Base-by-base conservation (phyloP, 2,113 vertebrate genomes). In the Rattus norvegicus region DNA sequence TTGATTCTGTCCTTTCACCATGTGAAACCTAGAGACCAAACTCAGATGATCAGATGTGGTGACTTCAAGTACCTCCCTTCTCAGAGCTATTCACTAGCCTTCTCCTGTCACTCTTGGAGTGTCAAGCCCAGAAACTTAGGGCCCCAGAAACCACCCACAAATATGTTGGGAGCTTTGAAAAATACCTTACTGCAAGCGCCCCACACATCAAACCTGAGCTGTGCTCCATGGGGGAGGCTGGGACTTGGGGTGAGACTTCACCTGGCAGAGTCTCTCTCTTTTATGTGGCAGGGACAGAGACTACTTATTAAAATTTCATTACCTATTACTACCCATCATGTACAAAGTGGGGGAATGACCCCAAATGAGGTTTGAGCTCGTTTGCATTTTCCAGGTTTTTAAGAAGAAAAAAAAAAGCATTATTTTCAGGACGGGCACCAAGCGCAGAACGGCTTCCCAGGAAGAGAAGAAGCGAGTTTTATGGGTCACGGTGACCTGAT, bases 401-500 rank as follows among this genome's bases (percentile, higher is more conserved):
- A 93, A 59, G 52, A 83, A 81, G 81, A 93, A 22, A 59, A 47
- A 79, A 81, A 86, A 93, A 20, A 54, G 28, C 26, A 56, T n/a
- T 76, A 76, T 72, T 93, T 70, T 90, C 59, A 54, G 56, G 59
- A 54, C 73, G 95, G 90, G 83, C 86, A 96, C 77, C 72, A 69
- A 26, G 24, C n/a, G 88, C 67, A n/a, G 13, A 49, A 77, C 70
- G 56, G 33, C 63, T 95, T 54, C 67, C 7, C n/a, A n/a, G 11
- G 14, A 93, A 94, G 85, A 87, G 84, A 92, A 61, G 75, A 96
- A 76, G 36, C 47, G 59, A 54, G 54, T 75, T 96, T 89, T 56
- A 17, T 13, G 59, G 96, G 94, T 80, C 97, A 83, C 54, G 2
- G 79, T 83, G 95, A 97, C 92, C 95, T 39, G 77, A 83, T 30